phyloP scores from a whole-genome alignment of 1,140 invertebrate species.

The Drosophila bocqueti region DNA sequence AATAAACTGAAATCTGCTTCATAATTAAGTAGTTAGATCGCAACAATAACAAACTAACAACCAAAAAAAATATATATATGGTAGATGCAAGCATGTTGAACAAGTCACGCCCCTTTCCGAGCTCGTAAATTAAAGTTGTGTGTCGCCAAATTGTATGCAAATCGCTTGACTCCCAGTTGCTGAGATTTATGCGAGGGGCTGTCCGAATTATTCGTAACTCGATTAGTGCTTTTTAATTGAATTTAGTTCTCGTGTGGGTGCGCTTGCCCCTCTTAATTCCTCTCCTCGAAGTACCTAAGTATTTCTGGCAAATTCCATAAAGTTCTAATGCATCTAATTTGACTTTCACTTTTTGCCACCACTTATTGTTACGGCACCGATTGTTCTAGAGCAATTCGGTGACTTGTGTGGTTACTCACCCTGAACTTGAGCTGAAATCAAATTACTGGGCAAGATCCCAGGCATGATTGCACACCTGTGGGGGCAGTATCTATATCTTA shows the following conservation, averaged over 20 bases:
- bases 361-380: constrained; percentile 36
- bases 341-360: constrained; percentile 73
- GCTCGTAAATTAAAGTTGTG: constrained; percentile 70
- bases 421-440: constrained; percentile 68
- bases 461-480: constrained; percentile 56
- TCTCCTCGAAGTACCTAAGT: neutral
- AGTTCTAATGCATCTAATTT: constrained; percentile 25
- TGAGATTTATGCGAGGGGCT: constrained; percentile 65
- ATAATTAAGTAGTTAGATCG: constrained; percentile 73
- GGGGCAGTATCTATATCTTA: constrained; percentile 37
- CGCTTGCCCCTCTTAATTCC: neutral
- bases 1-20: constrained; percentile 61
- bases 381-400: constrained; percentile 63
- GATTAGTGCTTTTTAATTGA: constrained; percentile 65
- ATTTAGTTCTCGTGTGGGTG: constrained; percentile 39
- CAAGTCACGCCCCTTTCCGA: constrained; percentile 53
- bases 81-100: constrained; percentile 13
- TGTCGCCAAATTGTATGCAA: constrained; percentile 79
- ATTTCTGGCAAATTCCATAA: constrained; percentile 1
- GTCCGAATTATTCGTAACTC: constrained; percentile 27
- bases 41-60: constrained; percentile 24
- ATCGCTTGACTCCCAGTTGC: constrained; percentile 43
- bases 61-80: neutral
- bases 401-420: constrained; percentile 68
- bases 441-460: constrained; percentile 40